A percentile compares a stretch with the other conserved stretches of the same genome.
Conservation (phyloP, 2,113 vertebrate species). For the Actenoides hombroni region DNA sequence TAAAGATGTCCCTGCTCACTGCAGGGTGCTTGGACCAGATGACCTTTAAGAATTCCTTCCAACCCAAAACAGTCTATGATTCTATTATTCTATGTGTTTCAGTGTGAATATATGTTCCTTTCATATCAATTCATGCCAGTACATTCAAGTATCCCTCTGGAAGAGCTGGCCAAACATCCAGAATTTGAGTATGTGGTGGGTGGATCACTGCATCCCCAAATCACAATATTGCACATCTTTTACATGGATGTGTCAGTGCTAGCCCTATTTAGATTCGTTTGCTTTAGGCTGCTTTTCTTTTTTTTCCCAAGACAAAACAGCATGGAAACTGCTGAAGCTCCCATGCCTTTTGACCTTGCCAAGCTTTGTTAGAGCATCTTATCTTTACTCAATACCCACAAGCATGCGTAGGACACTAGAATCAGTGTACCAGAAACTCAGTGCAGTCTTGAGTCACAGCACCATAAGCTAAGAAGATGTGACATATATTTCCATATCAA, state of each 20-base stretch:
- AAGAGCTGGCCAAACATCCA: neutral
- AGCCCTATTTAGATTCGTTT: slow-evolving; percentile 2
- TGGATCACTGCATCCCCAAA: neutral
- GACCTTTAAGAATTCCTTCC: neutral
- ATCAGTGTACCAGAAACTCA: slow-evolving; percentile 49
- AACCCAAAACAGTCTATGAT: neutral
- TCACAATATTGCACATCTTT: neutral
- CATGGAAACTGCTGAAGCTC: slow-evolving; percentile 36
- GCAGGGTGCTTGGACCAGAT: neutral
- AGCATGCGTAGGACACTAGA: slow-evolving; percentile 52
- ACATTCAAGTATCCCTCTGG: neutral
- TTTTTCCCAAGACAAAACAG: slow-evolving; percentile 13
- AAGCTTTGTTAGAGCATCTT: slow-evolving; percentile 65
- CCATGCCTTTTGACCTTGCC: slow-evolving; percentile 67
- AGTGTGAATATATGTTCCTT: neutral
- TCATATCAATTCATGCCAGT: neutral
- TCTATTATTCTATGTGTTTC: neutral
- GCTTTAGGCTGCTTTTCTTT: slow-evolving; percentile 4
- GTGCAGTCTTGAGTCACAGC: slow-evolving; percentile 62
- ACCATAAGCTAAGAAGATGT: slow-evolving; percentile 68
- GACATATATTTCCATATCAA: slow-evolving; percentile 73
- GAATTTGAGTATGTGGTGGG: neutral
- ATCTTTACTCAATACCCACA: slow-evolving; percentile 59
- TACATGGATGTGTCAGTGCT: neutral
- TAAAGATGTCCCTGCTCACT: neutral